Base-by-base conservation (phyloP, 2,888 invertebrate species). In the Folsomia manolachei region DNA sequence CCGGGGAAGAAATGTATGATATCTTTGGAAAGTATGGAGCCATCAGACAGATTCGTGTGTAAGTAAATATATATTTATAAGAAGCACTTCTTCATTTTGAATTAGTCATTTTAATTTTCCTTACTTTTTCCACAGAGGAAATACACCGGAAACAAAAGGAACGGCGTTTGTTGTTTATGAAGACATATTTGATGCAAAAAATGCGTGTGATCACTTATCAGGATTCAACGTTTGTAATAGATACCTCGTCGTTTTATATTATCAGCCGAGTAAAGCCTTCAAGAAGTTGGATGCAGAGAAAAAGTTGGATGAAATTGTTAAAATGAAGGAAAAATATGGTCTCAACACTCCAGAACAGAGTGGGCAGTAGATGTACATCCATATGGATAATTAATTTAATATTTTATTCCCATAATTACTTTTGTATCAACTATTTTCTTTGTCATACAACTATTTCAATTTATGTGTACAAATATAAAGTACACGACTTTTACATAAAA, bases 21-120 rank as follows among this genome's bases (percentile, higher is more conserved):
- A 99, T 99, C 78, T 99, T 99, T 88, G 99, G 99, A 21, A 99
- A 99, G 87, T 99, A 98, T 86, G 99, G 99, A 81, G 98, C 99
- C 1, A 98, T 99, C 79, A 86, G 99, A 81, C 99, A 99, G 86
- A 99, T 99, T 75, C 87, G 99, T 86, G 94, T 80, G 80, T 80
- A 74, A 79, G 77, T 67, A 9, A 39, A 9, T 39, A 4, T 39
- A 9, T 9, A 39, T 39, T 39, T 39, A 39, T 14, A 9, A n/a
- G n/a, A 9, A 39, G 14, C 14, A 39, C 39, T 14, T 21, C 56
- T 56, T n/a, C n/a, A n/a, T 19, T 56, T 56, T 56, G 21, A 24
- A 63, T 7, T 63, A 2, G 69, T 52, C 18, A 27, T 27, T 24
- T 39, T 71, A 53, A 14, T 72, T 27, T 51, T 39, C n/a, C 26